Evolutionary conservation across 1,140 invertebrate species (phyloP), one percentile per base, ranked within the genome.

Genomic region (Carcinoscorpius rotundicauda): DNA sequence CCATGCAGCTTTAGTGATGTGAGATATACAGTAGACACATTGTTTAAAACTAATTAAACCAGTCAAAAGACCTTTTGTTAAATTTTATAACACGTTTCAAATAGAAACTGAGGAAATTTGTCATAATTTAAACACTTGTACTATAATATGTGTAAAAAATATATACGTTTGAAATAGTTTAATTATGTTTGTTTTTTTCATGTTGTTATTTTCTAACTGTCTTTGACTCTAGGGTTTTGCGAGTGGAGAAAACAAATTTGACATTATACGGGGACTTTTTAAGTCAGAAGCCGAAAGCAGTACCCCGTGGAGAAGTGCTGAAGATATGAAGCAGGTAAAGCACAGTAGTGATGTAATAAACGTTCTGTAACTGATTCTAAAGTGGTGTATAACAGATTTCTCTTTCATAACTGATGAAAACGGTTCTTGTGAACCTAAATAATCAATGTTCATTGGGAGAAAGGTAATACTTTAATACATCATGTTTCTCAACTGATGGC

Each of bases 261-360:
- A 49, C 49, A 51, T 58, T 53, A 58, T 66, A 9, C 64, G 59
- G 6, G 51, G 53, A 49, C 5, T 62, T 48, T 66, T 66, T 11
- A 65, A 61, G 49, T 49, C 49, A 48, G 49, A 55, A 49, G 49
- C 51, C 49, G 60, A 59, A 9, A n/a, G 29, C 29, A 29, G 29
- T 62, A 1, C 29, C 5, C 4, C 49, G 51, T 66, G 64, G 64
- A 5, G 48, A 53, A 29, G 60, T 48, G 6, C 50, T 10, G 60
- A 62, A 53, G 60, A 66, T 52, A 66, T 66, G 64, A 62, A 53
- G 58, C 51, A 62, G 11, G 64, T 66, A 65, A 52, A 9, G 55
- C 52, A 59, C 3, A 11, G 29, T 4, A 56, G 53, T 56, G 53
- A 56, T 9, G 4, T 56, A 9, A 56, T 9, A 9, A 56, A 56